Conservation (phyloP, 2,113 vertebrate genomes). For the Verasper variegatus region DNA sequence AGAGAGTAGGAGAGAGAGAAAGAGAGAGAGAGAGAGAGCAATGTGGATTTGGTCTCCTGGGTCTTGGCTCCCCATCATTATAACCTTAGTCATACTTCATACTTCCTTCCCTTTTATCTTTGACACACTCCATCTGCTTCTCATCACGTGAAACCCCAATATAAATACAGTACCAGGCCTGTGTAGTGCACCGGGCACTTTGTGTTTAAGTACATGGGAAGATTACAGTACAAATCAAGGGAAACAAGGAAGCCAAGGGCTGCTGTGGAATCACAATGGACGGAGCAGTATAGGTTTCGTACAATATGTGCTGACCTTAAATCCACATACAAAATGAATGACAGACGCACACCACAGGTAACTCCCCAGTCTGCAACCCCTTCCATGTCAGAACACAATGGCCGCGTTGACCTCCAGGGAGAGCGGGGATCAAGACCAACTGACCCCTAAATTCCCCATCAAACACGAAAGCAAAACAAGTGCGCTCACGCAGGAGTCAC, state of each 20-base stretch:
- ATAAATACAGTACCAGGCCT: slow-evolving; percentile 71
- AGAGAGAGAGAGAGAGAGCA: slow-evolving; percentile 24
- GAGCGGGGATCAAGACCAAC: slow-evolving; percentile 51
- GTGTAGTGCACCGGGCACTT: slow-evolving; percentile 39
- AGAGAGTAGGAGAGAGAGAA: slow-evolving; percentile 21
- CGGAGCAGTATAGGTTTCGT: neutral
- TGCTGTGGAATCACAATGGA: slow-evolving; percentile 11
- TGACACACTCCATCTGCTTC: slow-evolving; percentile 77
- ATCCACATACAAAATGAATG: slow-evolving; percentile 38
- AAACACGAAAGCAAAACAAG: slow-evolving; percentile 66
- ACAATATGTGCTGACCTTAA: neutral
- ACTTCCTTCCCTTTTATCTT: slow-evolving; percentile 81
- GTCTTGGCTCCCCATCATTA: slow-evolving; percentile 72
- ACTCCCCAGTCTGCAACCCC: slow-evolving; percentile 38
- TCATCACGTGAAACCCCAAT: slow-evolving; percentile 72
- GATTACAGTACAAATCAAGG: slow-evolving; percentile 17
- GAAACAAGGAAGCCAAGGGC: slow-evolving; percentile 21
- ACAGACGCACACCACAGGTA: slow-evolving; percentile 45
- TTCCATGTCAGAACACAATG: slow-evolving; percentile 53
- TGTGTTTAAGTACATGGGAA: slow-evolving; percentile 29
- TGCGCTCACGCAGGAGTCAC: slow-evolving; percentile 55
- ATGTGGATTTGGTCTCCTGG: slow-evolving; percentile 66
- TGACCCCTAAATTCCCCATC: slow-evolving; percentile 69
- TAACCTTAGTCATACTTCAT: slow-evolving; percentile 81
- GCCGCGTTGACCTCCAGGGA: slow-evolving; percentile 52